Conservation (phyloP, 2,797 vertebrate genomes). For the Acrossocheilus fasciatus region DNA sequence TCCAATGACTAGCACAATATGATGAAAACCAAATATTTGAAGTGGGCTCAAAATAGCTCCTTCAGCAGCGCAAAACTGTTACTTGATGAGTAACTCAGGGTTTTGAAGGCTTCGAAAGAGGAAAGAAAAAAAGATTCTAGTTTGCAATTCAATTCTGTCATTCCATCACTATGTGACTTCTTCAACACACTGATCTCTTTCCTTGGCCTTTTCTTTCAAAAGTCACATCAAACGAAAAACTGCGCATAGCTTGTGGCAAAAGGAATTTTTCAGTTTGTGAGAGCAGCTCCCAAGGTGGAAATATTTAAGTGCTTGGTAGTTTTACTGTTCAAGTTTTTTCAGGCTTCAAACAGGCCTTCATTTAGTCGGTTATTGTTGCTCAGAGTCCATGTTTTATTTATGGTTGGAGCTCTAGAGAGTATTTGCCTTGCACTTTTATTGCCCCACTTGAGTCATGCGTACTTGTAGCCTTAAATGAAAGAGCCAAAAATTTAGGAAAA, state of each 20-base stretch:
- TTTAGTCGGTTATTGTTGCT: slow-evolving; percentile 55
- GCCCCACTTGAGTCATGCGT: slow-evolving; percentile 58
- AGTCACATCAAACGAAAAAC: slow-evolving; percentile 13
- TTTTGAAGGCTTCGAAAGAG: neutral
- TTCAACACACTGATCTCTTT: neutral
- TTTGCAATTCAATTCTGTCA: slow-evolving; percentile 32
- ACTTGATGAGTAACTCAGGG: slow-evolving; percentile 7
- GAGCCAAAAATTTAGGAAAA: slow-evolving; percentile 54
- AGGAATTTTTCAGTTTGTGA: slow-evolving; percentile 56
- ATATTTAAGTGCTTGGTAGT: slow-evolving; percentile 64
- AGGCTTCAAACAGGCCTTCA: slow-evolving; percentile 52
- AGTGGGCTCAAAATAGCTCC: slow-evolving; percentile 24
- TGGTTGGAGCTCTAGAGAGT: slow-evolving; percentile 57
- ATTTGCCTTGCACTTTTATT: slow-evolving; percentile 67
- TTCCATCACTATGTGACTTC: slow-evolving; percentile 24
- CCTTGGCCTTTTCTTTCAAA: slow-evolving; percentile 28
- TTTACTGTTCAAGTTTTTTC: slow-evolving; percentile 66
- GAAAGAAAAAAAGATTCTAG: neutral
- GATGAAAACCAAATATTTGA: slow-evolving; percentile 26
- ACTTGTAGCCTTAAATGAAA: slow-evolving; percentile 59
- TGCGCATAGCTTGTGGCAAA: neutral
- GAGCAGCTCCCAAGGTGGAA: slow-evolving; percentile 53
- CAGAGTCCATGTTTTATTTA: slow-evolving; percentile 66
- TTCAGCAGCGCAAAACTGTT: slow-evolving; percentile 36
- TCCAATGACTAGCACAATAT: slow-evolving; percentile 22